Evolutionary conservation across 2,797 vertebrate genomes (phyloP), one percentile per base, ranked within the genome.

Genomic region (Scomberomorus guttatus): DNA sequence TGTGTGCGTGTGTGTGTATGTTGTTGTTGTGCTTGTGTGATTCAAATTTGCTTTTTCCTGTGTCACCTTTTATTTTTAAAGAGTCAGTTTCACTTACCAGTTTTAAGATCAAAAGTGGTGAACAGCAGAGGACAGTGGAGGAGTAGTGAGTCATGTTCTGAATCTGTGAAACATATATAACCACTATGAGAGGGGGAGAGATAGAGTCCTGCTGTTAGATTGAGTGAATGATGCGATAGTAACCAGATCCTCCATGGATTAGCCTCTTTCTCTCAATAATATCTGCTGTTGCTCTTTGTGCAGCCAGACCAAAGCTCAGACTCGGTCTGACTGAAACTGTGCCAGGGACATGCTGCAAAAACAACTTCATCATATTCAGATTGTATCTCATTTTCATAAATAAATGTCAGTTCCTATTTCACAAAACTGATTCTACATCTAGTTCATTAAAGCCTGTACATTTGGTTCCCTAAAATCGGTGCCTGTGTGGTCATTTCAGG

Each of bases 101-200:
- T 81, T 77, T 77, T 64, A 60, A 60, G 75, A 81, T 72, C 44
- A 78, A 66, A 82, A 72, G 73, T 62, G 77, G 39, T 77, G 69
- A 80, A 67, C 70, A 79, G 73, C 69, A 78, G 55, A 86, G 81
- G 79, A 78, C 69, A 54, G 78, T 14, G 84, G 74, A 71, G 69
- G 77, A 85, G 83, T 81, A 80, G 63, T 90, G 84, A 92, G 61
- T 92, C 85, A 91, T 84, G 78, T 71, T 80, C 83, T 82, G 66
- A 82, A 83, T 82, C 85, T 77, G 82, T 76, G 75, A 77, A 69
- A 79, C 75, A 89, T 81, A 86, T 80, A 87, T 84, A 90, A 91
- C 77, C 70, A 71, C 48, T 64, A 39, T 17, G 51, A 58, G 27
- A 50, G 48, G 42, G 37, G 71, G 44, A 63, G 57, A 14, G 42